These are phyloP conservation scores for Apteryx mantelli DNA, from an alignment of 2,113 vertebrate genomes.

Conservation along the genomic window DNA sequence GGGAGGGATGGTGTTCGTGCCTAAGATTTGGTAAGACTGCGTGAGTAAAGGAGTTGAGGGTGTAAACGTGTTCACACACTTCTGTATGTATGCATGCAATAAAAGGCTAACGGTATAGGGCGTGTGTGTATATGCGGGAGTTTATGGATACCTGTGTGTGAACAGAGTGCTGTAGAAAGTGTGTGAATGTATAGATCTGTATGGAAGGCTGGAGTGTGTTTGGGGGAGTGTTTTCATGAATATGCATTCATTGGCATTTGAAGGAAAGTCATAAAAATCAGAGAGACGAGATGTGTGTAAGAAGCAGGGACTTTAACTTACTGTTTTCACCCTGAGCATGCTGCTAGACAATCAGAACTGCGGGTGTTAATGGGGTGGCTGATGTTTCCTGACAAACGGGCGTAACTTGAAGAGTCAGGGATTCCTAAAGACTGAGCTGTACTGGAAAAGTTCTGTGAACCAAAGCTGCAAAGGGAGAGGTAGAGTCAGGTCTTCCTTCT, in stretches of 20 bases:
- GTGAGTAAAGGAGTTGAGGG: fast-evolving
- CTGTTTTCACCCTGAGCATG: not conserved
- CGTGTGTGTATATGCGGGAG: fast-evolving
- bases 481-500: not conserved
- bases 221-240: not conserved
- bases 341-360: not conserved
- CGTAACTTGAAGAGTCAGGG: not conserved
- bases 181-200: not conserved
- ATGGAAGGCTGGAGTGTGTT: not conserved
- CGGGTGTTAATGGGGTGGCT: not conserved
- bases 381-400: not conserved
- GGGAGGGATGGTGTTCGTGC: not conserved
- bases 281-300: not conserved
- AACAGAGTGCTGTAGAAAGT: not conserved
- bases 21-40: fast-evolving
- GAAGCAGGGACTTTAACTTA: not conserved
- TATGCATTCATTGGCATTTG: not conserved
- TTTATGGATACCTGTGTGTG: not conserved
- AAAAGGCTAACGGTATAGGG: not conserved
- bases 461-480: not conserved
- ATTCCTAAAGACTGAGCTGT: not conserved
- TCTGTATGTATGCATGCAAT: fast-evolving
- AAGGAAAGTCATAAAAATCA: not conserved
- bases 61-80: fast-evolving
- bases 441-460: not conserved